These are phyloP conservation scores for Parambassis ranga DNA, from an alignment of 2,797 vertebrate species.

Conservation along the genomic window DNA sequence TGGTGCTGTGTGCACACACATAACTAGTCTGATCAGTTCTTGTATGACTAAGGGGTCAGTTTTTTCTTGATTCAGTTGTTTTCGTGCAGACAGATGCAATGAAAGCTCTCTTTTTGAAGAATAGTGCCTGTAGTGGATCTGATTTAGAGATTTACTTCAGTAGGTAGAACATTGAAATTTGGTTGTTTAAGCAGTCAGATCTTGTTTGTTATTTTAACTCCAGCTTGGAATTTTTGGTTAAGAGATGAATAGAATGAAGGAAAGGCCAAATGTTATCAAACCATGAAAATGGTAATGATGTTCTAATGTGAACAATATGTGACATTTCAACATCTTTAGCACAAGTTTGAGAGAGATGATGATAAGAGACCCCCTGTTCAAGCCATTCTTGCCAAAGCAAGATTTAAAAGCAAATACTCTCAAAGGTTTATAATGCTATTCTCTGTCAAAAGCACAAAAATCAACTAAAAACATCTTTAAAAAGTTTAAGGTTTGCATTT, in stretches of 20 bases:
- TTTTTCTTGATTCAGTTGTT: background rate
- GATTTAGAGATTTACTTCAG: background rate
- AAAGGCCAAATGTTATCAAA: background rate
- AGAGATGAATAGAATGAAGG: background rate
- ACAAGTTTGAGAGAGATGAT: background rate
- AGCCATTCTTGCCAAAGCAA: too few species aligned
- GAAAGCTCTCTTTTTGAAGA: background rate
- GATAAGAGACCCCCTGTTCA: too few species aligned
- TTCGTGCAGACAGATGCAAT: background rate
- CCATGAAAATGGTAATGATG: background rate
- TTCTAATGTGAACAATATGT: background rate
- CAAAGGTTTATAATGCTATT: too few species aligned
- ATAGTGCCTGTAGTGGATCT: background rate
- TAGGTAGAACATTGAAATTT: background rate
- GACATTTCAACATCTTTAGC: background rate
- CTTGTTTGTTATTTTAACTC: background rate
- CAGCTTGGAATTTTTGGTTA: background rate
- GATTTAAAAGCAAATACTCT: too few species aligned
- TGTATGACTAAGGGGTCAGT: constrained; percentile 4
- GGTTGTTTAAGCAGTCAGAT: background rate
- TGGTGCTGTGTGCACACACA: background rate
- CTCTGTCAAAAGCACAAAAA: too few species aligned
- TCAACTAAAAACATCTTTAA: background rate
- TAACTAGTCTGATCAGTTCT: constrained; percentile 30
- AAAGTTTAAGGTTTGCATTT: too few species aligned